Conservation (phyloP, 2,797 vertebrate species). For the Monodelphis domestica region DNA sequence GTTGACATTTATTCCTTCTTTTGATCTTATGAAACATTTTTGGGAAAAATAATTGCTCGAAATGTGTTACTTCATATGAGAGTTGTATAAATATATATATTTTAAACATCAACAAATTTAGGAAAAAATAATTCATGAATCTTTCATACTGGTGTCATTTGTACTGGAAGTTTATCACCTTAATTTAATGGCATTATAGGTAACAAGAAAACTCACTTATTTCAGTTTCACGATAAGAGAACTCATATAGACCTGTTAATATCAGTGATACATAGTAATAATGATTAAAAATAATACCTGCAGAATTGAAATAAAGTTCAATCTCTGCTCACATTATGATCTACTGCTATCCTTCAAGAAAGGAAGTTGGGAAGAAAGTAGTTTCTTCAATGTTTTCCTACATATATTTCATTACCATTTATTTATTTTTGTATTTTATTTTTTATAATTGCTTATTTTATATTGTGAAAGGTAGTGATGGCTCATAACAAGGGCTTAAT, state of each 20-base stretch:
- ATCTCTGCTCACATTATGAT: conserved; percentile 18
- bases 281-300: conserved; percentile 58
- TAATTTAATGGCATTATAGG: conserved; percentile 58
- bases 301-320: conserved; percentile 74
- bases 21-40: conserved; percentile 55
- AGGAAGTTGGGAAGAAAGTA: conserved; percentile 49
- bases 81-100: conserved; percentile 61
- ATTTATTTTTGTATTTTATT: background rate
- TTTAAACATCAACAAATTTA: conserved; percentile 69
- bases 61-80: conserved; percentile 51
- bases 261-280: conserved; percentile 68
- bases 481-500: background rate
- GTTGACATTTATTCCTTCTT: no score
- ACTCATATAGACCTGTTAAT: conserved; percentile 69
- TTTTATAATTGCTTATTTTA: background rate
- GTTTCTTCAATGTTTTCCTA: conserved; percentile 43
- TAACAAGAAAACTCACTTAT: conserved; percentile 63
- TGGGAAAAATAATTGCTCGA: conserved; percentile 63
- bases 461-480: background rate
- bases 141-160: conserved; percentile 46
- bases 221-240: conserved; percentile 63
- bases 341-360: conserved; percentile 41
- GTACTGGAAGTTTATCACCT: conserved; percentile 53
- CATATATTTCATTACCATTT: conserved; percentile 27
- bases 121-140: conserved; percentile 67